phyloP scores from a whole-genome alignment of 2,113 vertebrate genomes.

The Cnemophilus loriae region DNA sequence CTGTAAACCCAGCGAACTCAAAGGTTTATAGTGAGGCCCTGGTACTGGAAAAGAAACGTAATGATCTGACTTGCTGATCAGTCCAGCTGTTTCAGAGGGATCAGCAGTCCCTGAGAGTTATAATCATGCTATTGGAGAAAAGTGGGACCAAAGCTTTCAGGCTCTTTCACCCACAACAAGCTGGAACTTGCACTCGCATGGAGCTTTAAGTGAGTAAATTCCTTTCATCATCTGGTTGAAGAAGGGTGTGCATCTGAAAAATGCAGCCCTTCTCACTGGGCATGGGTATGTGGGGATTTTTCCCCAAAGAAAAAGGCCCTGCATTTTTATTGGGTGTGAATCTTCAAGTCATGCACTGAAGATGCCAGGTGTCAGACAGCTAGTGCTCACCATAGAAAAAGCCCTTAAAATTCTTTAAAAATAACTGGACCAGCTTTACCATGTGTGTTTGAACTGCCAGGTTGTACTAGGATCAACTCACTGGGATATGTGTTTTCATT shows the following conservation, averaged over 20 bases:
- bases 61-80: background rate
- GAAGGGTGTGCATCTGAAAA: background rate
- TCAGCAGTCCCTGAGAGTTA: background rate
- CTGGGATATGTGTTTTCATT: background rate
- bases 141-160: background rate
- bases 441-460: background rate
- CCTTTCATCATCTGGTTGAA: background rate
- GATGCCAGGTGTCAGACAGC: background rate
- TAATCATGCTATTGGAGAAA: background rate
- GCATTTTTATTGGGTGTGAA: background rate
- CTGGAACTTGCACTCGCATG: background rate
- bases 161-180: background rate
- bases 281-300: background rate
- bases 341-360: background rate
- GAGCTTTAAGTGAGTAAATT: background rate
- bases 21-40: background rate
- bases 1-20: background rate
- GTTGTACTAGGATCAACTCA: background rate
- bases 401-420: background rate
- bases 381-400: background rate
- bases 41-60: background rate
- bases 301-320: background rate
- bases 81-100: background rate
- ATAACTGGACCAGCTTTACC: background rate
- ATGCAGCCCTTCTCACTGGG: background rate